Evolutionary conservation across 1,140 invertebrate genomes (phyloP), one percentile per base, ranked within the genome.

Genomic region (Pseudachorutes palmiensis): DNA sequence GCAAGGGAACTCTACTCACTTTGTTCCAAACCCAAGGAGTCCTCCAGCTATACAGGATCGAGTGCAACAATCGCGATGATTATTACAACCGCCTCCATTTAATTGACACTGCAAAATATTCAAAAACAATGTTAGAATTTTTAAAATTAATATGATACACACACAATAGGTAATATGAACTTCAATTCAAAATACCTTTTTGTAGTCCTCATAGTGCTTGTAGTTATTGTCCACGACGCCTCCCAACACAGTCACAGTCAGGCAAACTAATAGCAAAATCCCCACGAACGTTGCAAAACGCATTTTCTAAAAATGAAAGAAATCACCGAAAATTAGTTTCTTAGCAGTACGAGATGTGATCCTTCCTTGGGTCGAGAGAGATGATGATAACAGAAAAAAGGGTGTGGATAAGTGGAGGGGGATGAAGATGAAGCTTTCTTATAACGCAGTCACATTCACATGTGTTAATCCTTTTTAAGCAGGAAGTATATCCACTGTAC

Each of bases 11-110:
- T n/a, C n/a, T n/a, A n/a, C n/a, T 16, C 51, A 22, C 51, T 55
- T 55, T 5, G 51, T 55, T 16, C 51, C 51, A 24, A 55, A 55
- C 24, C 51, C 51, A 55, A 55, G 51, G 51, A 55, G 51, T 19
- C 51, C 51, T 16, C 51, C 51, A 55, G 51, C 9, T 9, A 55
- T 55, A 55, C 51, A 55, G 24, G 51, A 55, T 12, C 24, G 12
- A 5, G 51, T 14, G 24, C 51, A 55, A 22, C 51, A 55, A 24
- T 55, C 51, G 24, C 51, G 51, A 22, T 55, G 12, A 24, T 16
- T 55, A 19, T 26, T 26, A 55, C 51, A 55, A 5, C 24, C 3
- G 51, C 24, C 24, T 24, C 12, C 51, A 22, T 55, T 26, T 24
- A 26, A 19, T 55, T 55, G 51, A 55, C 51, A 55, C 51, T 19